These are phyloP conservation scores for Sylvilagus bachmani DNA, from an alignment of 2,113 vertebrate genomes.

Conservation along the genomic window DNA sequence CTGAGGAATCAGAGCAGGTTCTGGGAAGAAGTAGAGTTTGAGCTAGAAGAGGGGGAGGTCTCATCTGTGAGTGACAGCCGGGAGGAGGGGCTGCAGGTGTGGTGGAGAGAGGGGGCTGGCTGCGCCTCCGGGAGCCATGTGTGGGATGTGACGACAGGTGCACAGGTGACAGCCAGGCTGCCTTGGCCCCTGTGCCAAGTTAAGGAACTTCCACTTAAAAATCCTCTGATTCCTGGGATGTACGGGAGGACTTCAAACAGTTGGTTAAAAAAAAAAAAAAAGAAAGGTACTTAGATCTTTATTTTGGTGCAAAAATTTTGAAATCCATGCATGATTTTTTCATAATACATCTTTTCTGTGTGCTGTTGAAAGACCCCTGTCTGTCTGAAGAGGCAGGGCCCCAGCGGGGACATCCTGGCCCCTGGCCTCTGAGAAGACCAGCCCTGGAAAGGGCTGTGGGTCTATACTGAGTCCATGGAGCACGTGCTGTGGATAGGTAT, in stretches of 20 bases:
- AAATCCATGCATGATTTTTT: no score
- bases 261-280: no score
- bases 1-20: not conserved
- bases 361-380: no score
- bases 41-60: not conserved
- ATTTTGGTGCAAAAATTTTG: no score
- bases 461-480: not conserved
- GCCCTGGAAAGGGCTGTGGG: not conserved
- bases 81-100: not conserved
- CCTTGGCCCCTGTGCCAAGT: no score
- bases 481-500: not conserved
- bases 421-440: not conserved
- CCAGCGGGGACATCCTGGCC: rapidly evolving
- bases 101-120: rapidly evolving
- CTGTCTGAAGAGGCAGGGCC: not conserved
- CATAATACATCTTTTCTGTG: no score
- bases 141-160: not conserved
- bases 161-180: not conserved
- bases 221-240: no score
- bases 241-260: no score
- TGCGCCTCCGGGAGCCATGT: not conserved
- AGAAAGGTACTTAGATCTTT: no score
- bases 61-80: not conserved
- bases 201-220: not conserved
- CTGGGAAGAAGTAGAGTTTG: not conserved